These are phyloP conservation scores for Eulemur mongoz DNA, from an alignment of 2,797 vertebrate species.

Conservation along the genomic window DNA sequence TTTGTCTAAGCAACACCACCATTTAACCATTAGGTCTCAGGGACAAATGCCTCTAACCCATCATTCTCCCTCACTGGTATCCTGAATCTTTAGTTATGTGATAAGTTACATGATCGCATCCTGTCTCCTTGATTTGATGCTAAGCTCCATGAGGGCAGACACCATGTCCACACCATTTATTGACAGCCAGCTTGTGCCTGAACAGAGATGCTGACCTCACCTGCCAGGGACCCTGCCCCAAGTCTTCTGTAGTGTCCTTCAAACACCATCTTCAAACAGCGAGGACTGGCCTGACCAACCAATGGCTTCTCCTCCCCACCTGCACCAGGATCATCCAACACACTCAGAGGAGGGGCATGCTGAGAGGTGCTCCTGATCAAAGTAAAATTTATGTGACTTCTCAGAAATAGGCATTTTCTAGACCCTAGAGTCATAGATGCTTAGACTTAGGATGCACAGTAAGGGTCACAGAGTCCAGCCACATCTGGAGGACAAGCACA, in stretches of 20 bases:
- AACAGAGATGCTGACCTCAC: no score
- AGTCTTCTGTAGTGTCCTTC: neutral
- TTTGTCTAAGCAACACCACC: neutral
- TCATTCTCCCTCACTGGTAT: neutral
- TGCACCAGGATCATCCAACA: neutral
- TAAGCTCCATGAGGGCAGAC: neutral
- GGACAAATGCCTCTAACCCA: neutral
- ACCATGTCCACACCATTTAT: fast-evolving
- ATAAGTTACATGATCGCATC: neutral
- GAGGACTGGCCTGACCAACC: neutral
- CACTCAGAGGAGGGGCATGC: fast-evolving
- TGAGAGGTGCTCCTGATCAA: neutral
- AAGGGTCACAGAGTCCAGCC: neutral
- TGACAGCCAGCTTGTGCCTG: neutral
- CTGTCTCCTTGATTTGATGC: neutral
- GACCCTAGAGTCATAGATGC: neutral
- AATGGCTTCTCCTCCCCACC: neutral
- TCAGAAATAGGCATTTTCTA: neutral
- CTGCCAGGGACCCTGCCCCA: neutral
- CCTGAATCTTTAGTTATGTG: neutral
- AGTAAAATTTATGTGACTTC: neutral
- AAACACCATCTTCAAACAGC: no score
- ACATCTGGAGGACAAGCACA: neutral
- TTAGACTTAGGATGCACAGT: neutral
- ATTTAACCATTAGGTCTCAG: neutral